Evolutionary conservation across 2,888 invertebrate species (phyloP), one percentile per base, ranked within the genome.

Genomic region (Trichopria drosophilae): DNA sequence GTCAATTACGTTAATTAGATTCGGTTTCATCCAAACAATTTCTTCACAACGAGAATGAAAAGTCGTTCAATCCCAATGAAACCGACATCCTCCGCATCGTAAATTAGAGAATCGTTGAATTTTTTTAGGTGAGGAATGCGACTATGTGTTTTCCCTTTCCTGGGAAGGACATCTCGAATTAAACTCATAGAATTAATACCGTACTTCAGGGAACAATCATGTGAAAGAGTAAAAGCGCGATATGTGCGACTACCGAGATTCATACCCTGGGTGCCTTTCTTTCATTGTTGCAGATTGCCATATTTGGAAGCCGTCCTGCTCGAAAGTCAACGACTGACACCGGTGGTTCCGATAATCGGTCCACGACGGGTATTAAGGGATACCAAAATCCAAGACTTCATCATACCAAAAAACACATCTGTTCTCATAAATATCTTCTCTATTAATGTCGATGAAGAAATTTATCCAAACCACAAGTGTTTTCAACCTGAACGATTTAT

Each of bases 401-500:
- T 63, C 18, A 77, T 84, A 59, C 81, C 82, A 1, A 79, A 79
- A 65, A 76, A 82, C 47, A 67, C 81, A 0, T 78, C 79, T 1
- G 62, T 83, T 10, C 64, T 84, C 6, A 76, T 82, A 1, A 80
- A 81, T 40, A 24, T 81, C 13, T 75, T 80, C 59, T 80, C 82
- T 2, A 78, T 84, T 4, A 79, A 83, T 60, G 78, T 80, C 69
- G 82, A 85, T 62, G 70, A 78, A 19, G 63, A 76, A 1, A 75
- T 81, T 50, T 87, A 84, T 82, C 74, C 75, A 0, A 82, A 86
- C 60, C 86, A 87, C 0, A 73, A 82, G 19, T 70, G 62, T 2
- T 87, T 86, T 64, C 76, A 80, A 3, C 87, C 87, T 0, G 84
- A 85, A 64, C 76, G 87, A 55, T 86, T 85, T 64, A 64, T 87